A percentile compares a stretch with the other conserved stretches of the same genome.
phyloP scores from a whole-genome alignment of 2,888 invertebrate species.

The Prosopocoilus inquinatus region DNA sequence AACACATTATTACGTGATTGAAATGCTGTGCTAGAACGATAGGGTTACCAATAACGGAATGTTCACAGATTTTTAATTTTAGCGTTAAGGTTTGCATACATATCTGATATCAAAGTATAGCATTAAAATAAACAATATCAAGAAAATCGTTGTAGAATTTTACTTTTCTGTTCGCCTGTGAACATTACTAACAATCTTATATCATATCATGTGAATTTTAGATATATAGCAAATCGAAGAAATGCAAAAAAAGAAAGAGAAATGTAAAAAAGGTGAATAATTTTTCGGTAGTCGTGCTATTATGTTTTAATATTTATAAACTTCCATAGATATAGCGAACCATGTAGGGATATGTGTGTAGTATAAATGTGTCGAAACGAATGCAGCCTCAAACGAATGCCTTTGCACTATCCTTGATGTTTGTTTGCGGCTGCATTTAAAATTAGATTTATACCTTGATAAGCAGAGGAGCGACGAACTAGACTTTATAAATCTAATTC shows the following conservation, averaged over 20 bases:
- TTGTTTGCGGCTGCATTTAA: constrained; percentile 8
- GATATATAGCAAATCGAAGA: constrained; percentile 18
- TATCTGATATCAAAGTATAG: constrained; percentile 38
- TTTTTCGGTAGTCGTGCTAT: constrained; percentile 15
- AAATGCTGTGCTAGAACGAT: constrained; percentile 4
- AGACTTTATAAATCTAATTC: constrained; percentile 18
- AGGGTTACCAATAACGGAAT: constrained; percentile 12
- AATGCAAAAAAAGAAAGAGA: constrained; percentile 4
- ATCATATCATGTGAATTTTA: constrained; percentile 34
- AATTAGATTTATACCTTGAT: constrained; percentile 13
- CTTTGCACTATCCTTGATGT: not conserved
- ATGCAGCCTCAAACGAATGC: constrained; percentile 10
- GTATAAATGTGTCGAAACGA: constrained; percentile 33
- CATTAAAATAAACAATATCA: constrained; percentile 19
- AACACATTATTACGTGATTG: constrained; percentile 1
- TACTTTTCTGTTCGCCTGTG: constrained; percentile 26
- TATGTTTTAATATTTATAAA: constrained; percentile 29
- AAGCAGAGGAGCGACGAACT: constrained; percentile 8
- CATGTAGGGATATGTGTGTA: constrained; percentile 37
- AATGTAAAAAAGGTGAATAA: constrained; percentile 9
- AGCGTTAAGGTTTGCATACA: constrained; percentile 37
- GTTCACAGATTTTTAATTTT: constrained; percentile 30
- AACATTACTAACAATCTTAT: constrained; percentile 32
- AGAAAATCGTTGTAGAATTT: constrained; percentile 16
- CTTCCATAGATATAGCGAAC: constrained; percentile 32